A percentile compares a stretch with the other conserved stretches of the same genome.
Conservation (phyloP, 1,140 invertebrate genomes). For the Helicoverpa armigera region DNA sequence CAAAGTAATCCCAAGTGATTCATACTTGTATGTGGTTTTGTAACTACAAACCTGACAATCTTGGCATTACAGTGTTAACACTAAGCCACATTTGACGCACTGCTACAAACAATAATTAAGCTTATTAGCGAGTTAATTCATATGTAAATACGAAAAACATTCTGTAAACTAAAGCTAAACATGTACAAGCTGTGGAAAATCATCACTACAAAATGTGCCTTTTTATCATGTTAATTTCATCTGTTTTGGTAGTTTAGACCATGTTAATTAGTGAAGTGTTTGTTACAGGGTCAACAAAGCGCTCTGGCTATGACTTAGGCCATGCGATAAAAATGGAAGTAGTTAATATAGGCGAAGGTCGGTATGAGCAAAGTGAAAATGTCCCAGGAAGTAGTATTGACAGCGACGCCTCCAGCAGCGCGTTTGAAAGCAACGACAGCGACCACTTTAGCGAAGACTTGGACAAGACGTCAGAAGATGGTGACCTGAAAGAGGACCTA, state of each 20-base stretch:
- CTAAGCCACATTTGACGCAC: conserved; percentile 62
- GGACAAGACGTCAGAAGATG: conserved; percentile 75
- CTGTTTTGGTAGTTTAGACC: conserved; percentile 29
- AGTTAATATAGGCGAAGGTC: conserved; percentile 75
- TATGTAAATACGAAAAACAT: conserved; percentile 62
- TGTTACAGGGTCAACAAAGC: conserved; percentile 77
- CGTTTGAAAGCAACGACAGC: conserved; percentile 74
- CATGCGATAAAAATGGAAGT: conserved; percentile 83
- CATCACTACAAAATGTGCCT: conserved; percentile 67
- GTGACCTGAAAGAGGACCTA: conserved; percentile 79
- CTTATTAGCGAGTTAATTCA: conserved; percentile 72
- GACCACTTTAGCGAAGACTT: conserved; percentile 72
- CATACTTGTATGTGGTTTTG: conserved; percentile 56
- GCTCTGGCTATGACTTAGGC: conserved; percentile 78
- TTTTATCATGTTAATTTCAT: conserved; percentile 48
- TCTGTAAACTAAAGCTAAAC: conserved; percentile 51
- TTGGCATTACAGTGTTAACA: conserved; percentile 72
- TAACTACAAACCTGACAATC: conserved; percentile 61
- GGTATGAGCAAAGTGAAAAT: conserved; percentile 75
- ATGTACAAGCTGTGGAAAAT: conserved; percentile 81
- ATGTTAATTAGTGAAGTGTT: conserved; percentile 52
- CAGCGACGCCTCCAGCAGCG: conserved; percentile 75
- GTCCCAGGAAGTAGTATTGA: conserved; percentile 74
- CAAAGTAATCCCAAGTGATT: conserved; percentile 57
- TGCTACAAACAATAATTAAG: conserved; percentile 69